Evolutionary conservation across 2,797 vertebrate species (phyloP).

Genomic region (Carduelis carduelis): DNA sequence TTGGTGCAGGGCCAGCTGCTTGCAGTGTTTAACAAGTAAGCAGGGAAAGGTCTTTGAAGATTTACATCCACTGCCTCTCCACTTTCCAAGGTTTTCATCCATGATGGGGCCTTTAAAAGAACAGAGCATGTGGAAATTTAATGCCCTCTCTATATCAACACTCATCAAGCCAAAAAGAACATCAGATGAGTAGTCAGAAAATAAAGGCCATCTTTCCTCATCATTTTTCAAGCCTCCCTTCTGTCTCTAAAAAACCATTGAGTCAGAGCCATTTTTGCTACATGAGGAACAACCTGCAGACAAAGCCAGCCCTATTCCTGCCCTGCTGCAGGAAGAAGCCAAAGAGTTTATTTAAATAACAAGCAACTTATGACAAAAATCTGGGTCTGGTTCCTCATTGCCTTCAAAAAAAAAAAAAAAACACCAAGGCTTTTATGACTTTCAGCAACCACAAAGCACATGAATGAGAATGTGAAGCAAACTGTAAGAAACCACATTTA

Average conservation of each 20-base stretch:
- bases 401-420: not conserved
- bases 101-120: constrained; percentile 42
- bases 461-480: not conserved
- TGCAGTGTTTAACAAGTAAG: constrained; percentile 14
- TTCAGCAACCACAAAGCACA: not conserved
- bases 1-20: constrained; percentile 46
- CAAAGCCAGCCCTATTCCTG: not conserved
- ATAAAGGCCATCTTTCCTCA: not conserved
- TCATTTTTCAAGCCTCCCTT: not conserved
- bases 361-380: not conserved
- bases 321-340: not conserved
- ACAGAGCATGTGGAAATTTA: not conserved
- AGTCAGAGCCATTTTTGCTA: not conserved
- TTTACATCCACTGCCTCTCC: constrained; percentile 29
- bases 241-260: not conserved
- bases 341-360: not conserved
- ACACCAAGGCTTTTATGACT: not conserved
- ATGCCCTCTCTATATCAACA: not conserved
- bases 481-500: not conserved
- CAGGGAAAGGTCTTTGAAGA: constrained; percentile 13
- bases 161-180: not conserved
- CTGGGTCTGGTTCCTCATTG: not conserved
- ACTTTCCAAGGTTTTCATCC: constrained; percentile 31
- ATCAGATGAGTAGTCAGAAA: not conserved
- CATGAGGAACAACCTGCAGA: not conserved